Conservation (phyloP, 2,797 vertebrate genomes). For the Tokudaia tokunoshimensis region DNA sequence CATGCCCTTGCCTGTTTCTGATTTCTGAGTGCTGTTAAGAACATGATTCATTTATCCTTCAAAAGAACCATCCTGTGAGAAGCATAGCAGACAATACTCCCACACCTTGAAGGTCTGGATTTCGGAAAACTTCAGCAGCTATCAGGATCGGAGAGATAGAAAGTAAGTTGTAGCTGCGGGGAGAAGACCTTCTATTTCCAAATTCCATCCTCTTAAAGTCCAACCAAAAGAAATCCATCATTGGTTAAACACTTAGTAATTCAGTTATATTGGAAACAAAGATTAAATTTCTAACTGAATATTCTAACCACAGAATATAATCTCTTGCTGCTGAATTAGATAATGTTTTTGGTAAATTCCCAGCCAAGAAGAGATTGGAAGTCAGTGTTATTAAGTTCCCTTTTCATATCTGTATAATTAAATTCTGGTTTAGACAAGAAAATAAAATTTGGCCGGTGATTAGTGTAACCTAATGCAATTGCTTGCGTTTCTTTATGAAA, state of each 20-base stretch:
- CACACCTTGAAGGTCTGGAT: background rate
- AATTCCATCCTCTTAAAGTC: conserved; percentile 21
- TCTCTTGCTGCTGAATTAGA: conserved; percentile 62
- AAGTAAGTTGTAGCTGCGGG: background rate
- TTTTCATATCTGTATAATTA: conserved; percentile 49
- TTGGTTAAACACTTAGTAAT: conserved; percentile 51
- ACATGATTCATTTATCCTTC: background rate
- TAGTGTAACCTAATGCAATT: conserved; percentile 57
- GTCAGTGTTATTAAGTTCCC: conserved; percentile 61
- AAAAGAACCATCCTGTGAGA: background rate
- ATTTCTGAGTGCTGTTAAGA: background rate
- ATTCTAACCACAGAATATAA: conserved; percentile 26
- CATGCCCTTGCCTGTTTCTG: background rate
- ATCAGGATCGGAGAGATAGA: background rate
- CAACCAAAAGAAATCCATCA: background rate
- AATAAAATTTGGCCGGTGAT: conserved; percentile 70
- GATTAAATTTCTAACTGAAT: conserved; percentile 56
- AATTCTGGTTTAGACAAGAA: conserved; percentile 74
- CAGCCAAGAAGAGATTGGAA: background rate
- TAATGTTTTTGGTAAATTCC: conserved; percentile 59
- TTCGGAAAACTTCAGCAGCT: conserved; percentile 34
- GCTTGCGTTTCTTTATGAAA: conserved; percentile 43
- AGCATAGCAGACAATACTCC: background rate
- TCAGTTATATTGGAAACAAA: conserved; percentile 49
- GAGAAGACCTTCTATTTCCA: conserved; percentile 37